Percentiles rank a stretch among this genome's conserved stretches.
These are phyloP conservation scores for Lamproptera curius DNA, from an alignment of 2,888 invertebrate genomes.

Conservation along the genomic window DNA sequence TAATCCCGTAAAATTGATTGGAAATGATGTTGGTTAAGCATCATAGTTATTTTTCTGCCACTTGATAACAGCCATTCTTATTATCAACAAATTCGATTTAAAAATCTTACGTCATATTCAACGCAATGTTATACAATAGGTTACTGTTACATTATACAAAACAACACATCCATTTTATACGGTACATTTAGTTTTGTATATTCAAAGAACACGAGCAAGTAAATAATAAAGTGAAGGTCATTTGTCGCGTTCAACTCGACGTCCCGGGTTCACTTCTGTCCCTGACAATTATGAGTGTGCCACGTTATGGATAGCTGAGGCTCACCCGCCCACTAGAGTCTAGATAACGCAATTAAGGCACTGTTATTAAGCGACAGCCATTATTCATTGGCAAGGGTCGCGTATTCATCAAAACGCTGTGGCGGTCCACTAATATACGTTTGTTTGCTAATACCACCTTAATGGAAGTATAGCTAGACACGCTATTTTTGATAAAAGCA, in stretches of 20 bases:
- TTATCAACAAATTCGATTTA: no score
- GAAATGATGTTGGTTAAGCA: no score
- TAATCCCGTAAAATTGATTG: no score
- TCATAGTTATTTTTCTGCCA: no score
- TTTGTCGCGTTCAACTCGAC: background rate
- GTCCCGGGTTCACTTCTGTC: constrained; percentile 34
- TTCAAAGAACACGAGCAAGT: background rate
- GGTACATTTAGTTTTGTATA: background rate
- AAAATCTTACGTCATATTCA: no score
- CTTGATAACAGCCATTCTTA: no score
- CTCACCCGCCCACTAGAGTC: constrained; percentile 48
- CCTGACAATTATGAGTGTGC: constrained; percentile 67
- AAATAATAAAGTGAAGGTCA: background rate
- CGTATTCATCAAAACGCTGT: constrained; percentile 41
- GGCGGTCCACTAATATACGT: constrained; percentile 30
- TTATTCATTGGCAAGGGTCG: constrained; percentile 61
- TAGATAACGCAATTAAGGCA: constrained; percentile 70
- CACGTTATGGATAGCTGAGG: constrained; percentile 61
- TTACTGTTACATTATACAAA: no score
- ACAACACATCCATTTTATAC: no score
- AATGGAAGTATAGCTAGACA: background rate
- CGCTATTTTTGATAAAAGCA: background rate
- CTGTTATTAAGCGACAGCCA: constrained; percentile 66
- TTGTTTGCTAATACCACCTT: constrained; percentile 7
- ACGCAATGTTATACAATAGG: no score